Conservation (phyloP, 1,140 invertebrate genomes). For the Geopemphigus sp. region DNA sequence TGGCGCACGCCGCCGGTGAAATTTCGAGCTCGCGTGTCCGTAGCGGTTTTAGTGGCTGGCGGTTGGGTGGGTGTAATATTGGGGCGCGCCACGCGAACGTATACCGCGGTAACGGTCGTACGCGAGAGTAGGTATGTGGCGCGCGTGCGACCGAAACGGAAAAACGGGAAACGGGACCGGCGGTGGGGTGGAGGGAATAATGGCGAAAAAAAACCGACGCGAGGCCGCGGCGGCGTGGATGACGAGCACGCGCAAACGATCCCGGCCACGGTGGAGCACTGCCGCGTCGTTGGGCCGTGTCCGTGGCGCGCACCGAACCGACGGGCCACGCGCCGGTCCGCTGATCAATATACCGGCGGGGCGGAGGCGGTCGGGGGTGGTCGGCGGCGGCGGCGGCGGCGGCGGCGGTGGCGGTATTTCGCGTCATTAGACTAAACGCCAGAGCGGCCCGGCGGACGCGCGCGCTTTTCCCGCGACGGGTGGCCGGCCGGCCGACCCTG, state of each 20-base stretch:
- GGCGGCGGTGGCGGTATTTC: neutral
- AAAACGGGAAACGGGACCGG: neutral
- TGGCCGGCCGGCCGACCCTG: too few species aligned
- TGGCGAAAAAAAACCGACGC: neutral
- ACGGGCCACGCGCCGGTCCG: neutral
- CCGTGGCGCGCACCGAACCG: neutral
- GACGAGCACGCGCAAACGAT: neutral
- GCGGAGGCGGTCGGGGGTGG: too few species aligned
- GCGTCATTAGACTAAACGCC: constrained; percentile 39
- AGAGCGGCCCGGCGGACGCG: constrained; percentile 27
- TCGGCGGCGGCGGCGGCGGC: neutral
- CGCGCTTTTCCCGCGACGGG: neutral
- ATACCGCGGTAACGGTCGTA: too few species aligned
- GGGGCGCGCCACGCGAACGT: too few species aligned
- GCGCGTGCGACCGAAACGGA: too few species aligned
- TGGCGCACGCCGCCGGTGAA: too few species aligned
- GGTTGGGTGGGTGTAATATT: too few species aligned
- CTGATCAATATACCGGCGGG: constrained; percentile 31
- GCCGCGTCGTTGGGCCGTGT: too few species aligned
- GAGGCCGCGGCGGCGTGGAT: neutral
- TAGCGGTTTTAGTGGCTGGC: too few species aligned
- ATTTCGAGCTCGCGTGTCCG: too few species aligned
- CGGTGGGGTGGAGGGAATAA: neutral
- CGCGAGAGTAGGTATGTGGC: too few species aligned
- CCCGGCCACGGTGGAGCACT: too few species aligned